These are phyloP conservation scores for Calypte anna DNA, from an alignment of 2,113 vertebrate genomes.

Conservation along the genomic window DNA sequence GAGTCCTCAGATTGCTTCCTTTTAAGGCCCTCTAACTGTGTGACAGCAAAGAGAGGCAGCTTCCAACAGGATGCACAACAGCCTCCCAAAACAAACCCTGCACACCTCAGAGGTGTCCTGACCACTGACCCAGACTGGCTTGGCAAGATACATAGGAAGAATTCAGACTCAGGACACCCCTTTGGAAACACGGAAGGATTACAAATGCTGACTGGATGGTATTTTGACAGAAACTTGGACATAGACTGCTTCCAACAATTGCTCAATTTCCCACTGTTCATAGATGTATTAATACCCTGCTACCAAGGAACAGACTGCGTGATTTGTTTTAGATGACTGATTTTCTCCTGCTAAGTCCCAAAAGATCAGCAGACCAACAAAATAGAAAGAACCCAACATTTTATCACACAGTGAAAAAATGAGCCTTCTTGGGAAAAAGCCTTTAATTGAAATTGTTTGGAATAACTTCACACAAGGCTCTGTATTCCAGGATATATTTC, in stretches of 20 bases:
- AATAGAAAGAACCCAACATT: not conserved
- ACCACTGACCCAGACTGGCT: accelerated
- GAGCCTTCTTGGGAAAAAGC: not conserved
- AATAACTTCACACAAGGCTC: not conserved
- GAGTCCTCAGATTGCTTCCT: not conserved
- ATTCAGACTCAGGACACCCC: not conserved
- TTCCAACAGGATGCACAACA: not conserved
- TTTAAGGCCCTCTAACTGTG: not conserved
- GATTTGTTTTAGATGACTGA: not conserved
- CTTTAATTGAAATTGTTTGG: not conserved
- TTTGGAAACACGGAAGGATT: not conserved
- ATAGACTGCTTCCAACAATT: not conserved
- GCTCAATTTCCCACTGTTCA: constrained; percentile 24
- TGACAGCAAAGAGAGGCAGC: not conserved
- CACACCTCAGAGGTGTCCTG: not conserved
- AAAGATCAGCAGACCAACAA: constrained; percentile 18
- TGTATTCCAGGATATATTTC: not conserved
- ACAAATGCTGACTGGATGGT: not conserved
- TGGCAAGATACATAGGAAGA: not conserved
- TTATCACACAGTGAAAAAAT: not conserved
- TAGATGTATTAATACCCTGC: not conserved
- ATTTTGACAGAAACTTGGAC: constrained; percentile 18
- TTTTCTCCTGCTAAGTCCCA: constrained; percentile 12
- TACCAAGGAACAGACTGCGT: not conserved
- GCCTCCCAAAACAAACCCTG: not conserved